These are phyloP conservation scores for Limnephilus marmoratus DNA, from an alignment of 2,888 invertebrate genomes.

Conservation along the genomic window DNA sequence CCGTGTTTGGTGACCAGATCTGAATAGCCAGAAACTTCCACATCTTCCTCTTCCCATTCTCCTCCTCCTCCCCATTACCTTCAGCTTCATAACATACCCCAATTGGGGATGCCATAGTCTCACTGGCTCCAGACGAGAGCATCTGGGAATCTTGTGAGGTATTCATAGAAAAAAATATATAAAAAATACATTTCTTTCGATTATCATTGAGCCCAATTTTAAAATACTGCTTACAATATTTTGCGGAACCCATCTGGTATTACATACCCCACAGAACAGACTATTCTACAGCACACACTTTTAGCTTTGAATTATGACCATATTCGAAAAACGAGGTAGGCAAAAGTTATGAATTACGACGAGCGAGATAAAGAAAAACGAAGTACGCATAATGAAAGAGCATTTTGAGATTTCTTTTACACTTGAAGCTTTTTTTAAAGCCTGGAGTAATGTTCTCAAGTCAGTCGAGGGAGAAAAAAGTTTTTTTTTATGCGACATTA, in stretches of 20 bases:
- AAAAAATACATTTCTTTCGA: neutral
- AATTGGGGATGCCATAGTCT: too few species aligned
- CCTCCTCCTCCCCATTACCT: too few species aligned
- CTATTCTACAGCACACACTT: neutral
- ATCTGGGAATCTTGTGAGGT: too few species aligned
- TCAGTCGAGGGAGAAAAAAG: neutral
- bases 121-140: too few species aligned
- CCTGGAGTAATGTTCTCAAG: neutral
- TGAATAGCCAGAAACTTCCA: too few species aligned
- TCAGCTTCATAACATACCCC: too few species aligned
- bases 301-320: neutral
- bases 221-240: neutral
- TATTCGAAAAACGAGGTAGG: constrained; percentile 2
- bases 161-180: too few species aligned
- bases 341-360: constrained; percentile 2
- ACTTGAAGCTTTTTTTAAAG: neutral
- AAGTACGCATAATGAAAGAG: neutral
- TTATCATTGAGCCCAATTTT: neutral
- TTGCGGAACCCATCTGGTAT: neutral
- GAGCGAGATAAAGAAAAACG: neutral
- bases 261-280: neutral
- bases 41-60: too few species aligned
- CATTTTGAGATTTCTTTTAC: neutral
- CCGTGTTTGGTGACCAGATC: too few species aligned
- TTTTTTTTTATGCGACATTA: constrained; percentile 2